Evolutionary conservation across 1,140 invertebrate genomes (phyloP).

Genomic region (Danaus plexippus): DNA sequence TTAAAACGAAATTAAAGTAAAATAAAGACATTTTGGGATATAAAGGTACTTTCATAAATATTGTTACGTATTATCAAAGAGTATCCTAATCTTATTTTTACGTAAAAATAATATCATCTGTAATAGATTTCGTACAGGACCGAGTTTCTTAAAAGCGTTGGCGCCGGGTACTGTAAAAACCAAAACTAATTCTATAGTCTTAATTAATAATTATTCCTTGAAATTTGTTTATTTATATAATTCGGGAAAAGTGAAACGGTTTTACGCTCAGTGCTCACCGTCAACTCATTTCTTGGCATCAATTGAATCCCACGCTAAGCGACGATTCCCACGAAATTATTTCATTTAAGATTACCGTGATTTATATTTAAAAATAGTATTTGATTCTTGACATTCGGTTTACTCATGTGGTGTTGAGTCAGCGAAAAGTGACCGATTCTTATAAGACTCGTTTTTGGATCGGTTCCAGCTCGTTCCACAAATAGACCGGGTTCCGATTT

Average conservation of each 20-base stretch:
- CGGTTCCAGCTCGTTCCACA: slow-evolving; percentile 60
- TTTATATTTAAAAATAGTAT: slow-evolving; percentile 13
- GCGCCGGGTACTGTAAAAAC: too few relatives aligned
- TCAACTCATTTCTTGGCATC: slow-evolving; percentile 8
- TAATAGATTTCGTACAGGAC: too few relatives aligned
- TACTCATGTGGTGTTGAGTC: slow-evolving; percentile 52
- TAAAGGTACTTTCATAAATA: too few relatives aligned
- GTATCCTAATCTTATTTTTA: too few relatives aligned
- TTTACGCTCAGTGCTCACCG: background rate
- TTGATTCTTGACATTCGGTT: slow-evolving; percentile 31
- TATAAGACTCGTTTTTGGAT: slow-evolving; percentile 54
- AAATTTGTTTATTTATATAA: too few relatives aligned
- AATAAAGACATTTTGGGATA: too few relatives aligned
- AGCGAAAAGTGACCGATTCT: slow-evolving; percentile 59
- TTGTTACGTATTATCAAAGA: too few relatives aligned
- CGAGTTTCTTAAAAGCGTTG: too few relatives aligned
- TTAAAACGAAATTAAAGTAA: too few relatives aligned
- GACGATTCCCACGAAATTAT: slow-evolving; percentile 13
- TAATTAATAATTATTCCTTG: too few relatives aligned
- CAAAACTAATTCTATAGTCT: too few relatives aligned
- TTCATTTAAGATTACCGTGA: slow-evolving; percentile 1
- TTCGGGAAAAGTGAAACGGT: background rate
- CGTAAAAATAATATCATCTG: too few relatives aligned
- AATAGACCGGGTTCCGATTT: slow-evolving; percentile 55
- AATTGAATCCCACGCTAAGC: slow-evolving; percentile 11